phyloP scores from a whole-genome alignment of 92 coral and sea anemone species.

The Zoanthus gigantus region DNA sequence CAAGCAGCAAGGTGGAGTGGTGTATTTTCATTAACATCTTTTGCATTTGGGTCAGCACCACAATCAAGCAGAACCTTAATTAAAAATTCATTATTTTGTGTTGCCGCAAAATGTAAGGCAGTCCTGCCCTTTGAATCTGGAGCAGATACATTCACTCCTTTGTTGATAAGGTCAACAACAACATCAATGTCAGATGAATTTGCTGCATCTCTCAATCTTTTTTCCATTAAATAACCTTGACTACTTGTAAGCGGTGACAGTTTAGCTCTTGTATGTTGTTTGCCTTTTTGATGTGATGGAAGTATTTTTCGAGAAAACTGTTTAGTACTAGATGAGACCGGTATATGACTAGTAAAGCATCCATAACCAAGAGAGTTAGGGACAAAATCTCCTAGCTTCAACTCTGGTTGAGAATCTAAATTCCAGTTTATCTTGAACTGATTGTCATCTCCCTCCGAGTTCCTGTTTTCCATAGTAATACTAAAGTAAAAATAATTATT shows the following conservation, averaged over 20 bases:
- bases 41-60: constrained; percentile 97
- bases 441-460: constrained; percentile 9
- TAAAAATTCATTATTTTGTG: constrained; percentile 83
- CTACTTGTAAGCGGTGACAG: constrained; percentile 65
- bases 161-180: constrained; percentile 77
- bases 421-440: constrained; percentile 52
- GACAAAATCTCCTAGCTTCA: constrained; percentile 47
- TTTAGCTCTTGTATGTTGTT: constrained; percentile 66
- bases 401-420: constrained; percentile 65
- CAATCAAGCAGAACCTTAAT: constrained; percentile 75
- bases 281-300: constrained; percentile 77
- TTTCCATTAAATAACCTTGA: constrained; percentile 71
- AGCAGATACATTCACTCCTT: constrained; percentile 82
- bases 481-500: background rate
- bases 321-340: constrained; percentile 54
- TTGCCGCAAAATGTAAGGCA: constrained; percentile 94
- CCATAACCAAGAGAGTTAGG: constrained; percentile 72
- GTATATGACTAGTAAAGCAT: constrained; percentile 59
- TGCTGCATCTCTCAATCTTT: constrained; percentile 87
- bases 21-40: constrained; percentile 94
- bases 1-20: constrained; percentile 98
- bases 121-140: constrained; percentile 96
- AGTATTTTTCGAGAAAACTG: constrained; percentile 74
- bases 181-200: constrained; percentile 67
- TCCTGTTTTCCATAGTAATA: background rate